A percentile compares a stretch with the other conserved stretches of the same genome.
Conservation (phyloP, 2,113 vertebrate species). For the Lamprotornis superbus region DNA sequence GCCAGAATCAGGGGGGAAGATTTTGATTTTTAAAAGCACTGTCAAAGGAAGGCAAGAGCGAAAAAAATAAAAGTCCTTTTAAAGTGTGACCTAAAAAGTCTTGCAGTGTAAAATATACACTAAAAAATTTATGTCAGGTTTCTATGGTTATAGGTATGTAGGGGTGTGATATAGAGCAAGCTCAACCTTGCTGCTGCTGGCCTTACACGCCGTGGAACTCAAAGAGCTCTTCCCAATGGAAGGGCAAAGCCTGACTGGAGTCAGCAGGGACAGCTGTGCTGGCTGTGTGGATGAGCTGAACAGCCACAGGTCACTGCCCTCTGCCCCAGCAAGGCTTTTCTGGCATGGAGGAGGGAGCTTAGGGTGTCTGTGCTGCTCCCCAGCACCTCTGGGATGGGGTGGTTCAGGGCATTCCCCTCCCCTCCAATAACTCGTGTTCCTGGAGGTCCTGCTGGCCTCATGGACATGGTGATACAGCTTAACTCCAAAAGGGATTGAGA, state of each 20-base stretch:
- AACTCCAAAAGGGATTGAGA: rapidly evolving
- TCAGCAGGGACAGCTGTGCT: not conserved
- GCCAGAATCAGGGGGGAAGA: not conserved
- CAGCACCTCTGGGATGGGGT: not conserved
- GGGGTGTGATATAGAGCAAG: rapidly evolving
- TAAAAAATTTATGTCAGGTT: constrained; percentile 46
- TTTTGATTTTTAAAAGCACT: not conserved
- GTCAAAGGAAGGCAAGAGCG: not conserved
- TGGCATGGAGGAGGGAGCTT: not conserved
- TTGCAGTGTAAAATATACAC: not conserved
- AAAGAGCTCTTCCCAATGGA: not conserved
- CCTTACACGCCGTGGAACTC: not conserved
- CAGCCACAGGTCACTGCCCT: not conserved
- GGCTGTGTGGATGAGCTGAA: not conserved
- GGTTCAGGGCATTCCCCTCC: not conserved
- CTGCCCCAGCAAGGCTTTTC: not conserved
- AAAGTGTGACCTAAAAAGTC: constrained; percentile 42
- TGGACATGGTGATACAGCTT: not conserved
- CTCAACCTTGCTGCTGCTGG: not conserved
- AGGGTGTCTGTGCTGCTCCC: not conserved
- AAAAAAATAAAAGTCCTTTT: not conserved
- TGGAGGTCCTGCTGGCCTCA: not conserved
- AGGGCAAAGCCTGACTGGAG: not conserved
- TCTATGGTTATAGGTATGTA: not conserved
- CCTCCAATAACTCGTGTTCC: rapidly evolving